A percentile compares a stretch with the other conserved stretches of the same genome.
phyloP scores from a whole-genome alignment of 2,888 invertebrate species.

The Microctonus aethiopoides region DNA sequence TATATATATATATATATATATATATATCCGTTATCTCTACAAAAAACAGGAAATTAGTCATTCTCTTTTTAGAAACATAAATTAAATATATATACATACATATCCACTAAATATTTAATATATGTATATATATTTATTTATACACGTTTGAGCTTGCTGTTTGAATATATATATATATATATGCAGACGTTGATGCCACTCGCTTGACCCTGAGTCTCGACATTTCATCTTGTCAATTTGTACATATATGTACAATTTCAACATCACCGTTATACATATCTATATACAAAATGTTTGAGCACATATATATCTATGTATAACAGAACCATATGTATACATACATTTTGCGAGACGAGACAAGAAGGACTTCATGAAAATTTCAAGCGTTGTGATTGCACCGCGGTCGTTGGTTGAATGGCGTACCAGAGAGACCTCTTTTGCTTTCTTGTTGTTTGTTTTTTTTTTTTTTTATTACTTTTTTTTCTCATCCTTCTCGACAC shows the following conservation, averaged over 20 bases:
- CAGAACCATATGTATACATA: too few relatives aligned
- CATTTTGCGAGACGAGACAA: conserved; percentile 37
- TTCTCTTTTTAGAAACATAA: neutral
- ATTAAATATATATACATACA: neutral
- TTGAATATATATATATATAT: too few relatives aligned
- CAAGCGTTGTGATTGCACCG: conserved; percentile 60
- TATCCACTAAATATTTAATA: neutral
- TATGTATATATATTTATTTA: conserved; percentile 2
- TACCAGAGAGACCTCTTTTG: conserved; percentile 8
- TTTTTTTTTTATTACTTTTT: neutral
- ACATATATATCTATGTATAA: too few relatives aligned
- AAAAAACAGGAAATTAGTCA: conserved; percentile 12
- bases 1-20: too few relatives aligned
- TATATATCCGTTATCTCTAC: conserved; percentile 6
- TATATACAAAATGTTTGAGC: neutral
- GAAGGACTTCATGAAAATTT: conserved; percentile 63
- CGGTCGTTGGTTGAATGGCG: conserved; percentile 41
- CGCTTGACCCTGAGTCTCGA: conserved; percentile 28
- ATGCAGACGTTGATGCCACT: neutral
- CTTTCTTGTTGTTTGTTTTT: neutral
- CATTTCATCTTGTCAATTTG: conserved; percentile 7
- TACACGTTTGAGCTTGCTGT: neutral
- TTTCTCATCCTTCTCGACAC: conserved; percentile 18
- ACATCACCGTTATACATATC: neutral
- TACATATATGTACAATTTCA: neutral